Percentiles rank a stretch among this genome's conserved stretches.
These are phyloP conservation scores for Athalia circularis DNA, from an alignment of 2,888 invertebrate species.

Conservation along the genomic window DNA sequence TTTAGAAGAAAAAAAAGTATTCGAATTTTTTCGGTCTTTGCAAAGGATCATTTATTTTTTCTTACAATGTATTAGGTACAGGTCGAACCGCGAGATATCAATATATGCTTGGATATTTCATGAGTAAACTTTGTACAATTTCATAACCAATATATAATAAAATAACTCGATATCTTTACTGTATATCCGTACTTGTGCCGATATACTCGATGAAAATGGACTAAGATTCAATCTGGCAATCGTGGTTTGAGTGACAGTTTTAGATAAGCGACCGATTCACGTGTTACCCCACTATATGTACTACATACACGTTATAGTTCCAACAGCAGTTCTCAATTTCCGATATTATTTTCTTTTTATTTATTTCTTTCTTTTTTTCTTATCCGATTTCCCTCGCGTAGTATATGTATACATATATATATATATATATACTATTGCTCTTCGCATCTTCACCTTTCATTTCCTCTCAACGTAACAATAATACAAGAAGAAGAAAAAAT, in stretches of 20 bases:
- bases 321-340: slow-evolving; percentile 40
- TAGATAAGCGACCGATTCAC: slow-evolving; percentile 29
- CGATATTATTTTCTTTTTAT: not conserved
- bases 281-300: slow-evolving; percentile 10
- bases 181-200: not conserved
- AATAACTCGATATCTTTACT: not conserved
- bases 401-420: too few relatives aligned
- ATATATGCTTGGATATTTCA: not conserved
- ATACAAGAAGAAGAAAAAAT: too few relatives aligned
- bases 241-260: slow-evolving; percentile 47
- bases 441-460: too few relatives aligned
- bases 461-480: too few relatives aligned
- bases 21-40: too few relatives aligned
- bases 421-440: too few relatives aligned
- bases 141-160: slow-evolving; percentile 5
- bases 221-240: slow-evolving; percentile 40
- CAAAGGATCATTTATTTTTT: too few relatives aligned
- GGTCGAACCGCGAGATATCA: not conserved
- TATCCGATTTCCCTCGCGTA: too few relatives aligned
- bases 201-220: slow-evolving; percentile 31
- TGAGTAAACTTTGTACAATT: not conserved
- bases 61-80: not conserved
- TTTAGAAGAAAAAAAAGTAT: too few relatives aligned
- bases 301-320: slow-evolving; percentile 22
- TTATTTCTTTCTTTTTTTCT: not conserved